Conservation (phyloP, 30 jellyfish, hydroid and myxozoan species). For the Aurelia aurita region DNA sequence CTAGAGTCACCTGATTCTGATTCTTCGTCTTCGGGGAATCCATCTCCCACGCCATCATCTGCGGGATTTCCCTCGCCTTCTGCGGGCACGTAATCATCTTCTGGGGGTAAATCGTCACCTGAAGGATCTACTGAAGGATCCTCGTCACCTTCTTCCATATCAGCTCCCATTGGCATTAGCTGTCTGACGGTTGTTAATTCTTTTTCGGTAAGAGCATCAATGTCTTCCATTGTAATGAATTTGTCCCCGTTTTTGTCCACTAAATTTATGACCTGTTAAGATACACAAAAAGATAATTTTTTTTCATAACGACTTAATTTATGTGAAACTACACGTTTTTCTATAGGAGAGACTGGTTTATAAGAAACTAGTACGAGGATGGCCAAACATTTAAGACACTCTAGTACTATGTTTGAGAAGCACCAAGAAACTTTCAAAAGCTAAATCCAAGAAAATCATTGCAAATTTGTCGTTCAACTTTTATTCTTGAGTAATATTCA, state of each 20-base stretch:
- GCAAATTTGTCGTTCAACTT: too few relatives aligned
- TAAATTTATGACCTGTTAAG: constrained; percentile 23
- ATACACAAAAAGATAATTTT: too few relatives aligned
- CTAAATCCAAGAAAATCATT: too few relatives aligned
- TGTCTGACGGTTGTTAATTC: constrained; percentile 30
- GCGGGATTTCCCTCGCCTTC: constrained; percentile 13
- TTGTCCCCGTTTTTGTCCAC: constrained; percentile 67
- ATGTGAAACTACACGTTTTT: too few relatives aligned
- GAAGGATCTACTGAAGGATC: constrained; percentile 34
- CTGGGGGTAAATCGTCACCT: constrained; percentile 22
- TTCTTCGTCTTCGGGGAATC: constrained; percentile 23
- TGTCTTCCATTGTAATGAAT: constrained; percentile 69
- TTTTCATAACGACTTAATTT: too few relatives aligned
- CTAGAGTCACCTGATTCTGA: background rate
- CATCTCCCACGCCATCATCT: constrained; percentile 26
- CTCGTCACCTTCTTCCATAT: constrained; percentile 38
- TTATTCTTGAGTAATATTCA: too few relatives aligned
- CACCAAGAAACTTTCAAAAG: too few relatives aligned
- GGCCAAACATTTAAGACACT: too few relatives aligned
- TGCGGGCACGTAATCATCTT: constrained; percentile 1
- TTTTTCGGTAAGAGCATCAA: constrained; percentile 51
- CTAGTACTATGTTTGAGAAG: too few relatives aligned
- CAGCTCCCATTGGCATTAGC: constrained; percentile 76
- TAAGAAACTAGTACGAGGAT: too few relatives aligned
- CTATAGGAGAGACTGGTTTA: too few relatives aligned